Evolutionary conservation across 1,140 invertebrate genomes (phyloP), one percentile per base, ranked within the genome.

Genomic region (Elysia chlorotica): DNA sequence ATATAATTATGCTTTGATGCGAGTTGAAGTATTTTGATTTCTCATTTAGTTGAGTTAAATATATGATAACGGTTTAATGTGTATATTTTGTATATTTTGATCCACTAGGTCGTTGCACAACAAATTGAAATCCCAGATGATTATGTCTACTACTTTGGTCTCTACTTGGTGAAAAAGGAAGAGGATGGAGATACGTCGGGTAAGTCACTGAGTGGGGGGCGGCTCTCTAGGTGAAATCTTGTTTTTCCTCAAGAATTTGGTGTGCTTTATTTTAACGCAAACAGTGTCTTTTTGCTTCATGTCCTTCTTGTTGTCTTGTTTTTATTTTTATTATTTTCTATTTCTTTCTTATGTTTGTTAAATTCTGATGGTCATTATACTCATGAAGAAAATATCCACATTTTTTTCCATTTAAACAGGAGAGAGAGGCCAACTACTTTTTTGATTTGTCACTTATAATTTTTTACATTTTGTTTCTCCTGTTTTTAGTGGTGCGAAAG

Each of bases 71-170:
- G n/a, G n/a, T n/a, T n/a, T n/a, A n/a, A n/a, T n/a, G n/a, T n/a
- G n/a, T n/a, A n/a, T n/a, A n/a, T n/a, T n/a, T n/a, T n/a, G n/a
- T n/a, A n/a, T n/a, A n/a, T 35, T 30, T 63, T n/a, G n/a, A 61
- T 78, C 81, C 88, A 89, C 31, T 89, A 94, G 89, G 93, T 92
- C 89, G 91, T 95, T 91, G 85, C 91, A 89, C 83, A 90, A 91
- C 80, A 85, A 37, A 90, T 98, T 48, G 91, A 93, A 82, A 88
- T 97, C 76, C 90, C 93, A 74, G 90, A 91, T 74, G 91, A 95
- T 79, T 91, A 93, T 87, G 89, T 92, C 67, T 92, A 92, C 79
- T 97, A 95, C 88, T 98, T 98, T 90, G 93, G 94, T 73, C 88
- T 98, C 56, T 98, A 92, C 88, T 88, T 98, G 61, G 91, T 96